These are phyloP conservation scores for Symphodus melops DNA, from an alignment of 2,113 vertebrate species.

Conservation along the genomic window DNA sequence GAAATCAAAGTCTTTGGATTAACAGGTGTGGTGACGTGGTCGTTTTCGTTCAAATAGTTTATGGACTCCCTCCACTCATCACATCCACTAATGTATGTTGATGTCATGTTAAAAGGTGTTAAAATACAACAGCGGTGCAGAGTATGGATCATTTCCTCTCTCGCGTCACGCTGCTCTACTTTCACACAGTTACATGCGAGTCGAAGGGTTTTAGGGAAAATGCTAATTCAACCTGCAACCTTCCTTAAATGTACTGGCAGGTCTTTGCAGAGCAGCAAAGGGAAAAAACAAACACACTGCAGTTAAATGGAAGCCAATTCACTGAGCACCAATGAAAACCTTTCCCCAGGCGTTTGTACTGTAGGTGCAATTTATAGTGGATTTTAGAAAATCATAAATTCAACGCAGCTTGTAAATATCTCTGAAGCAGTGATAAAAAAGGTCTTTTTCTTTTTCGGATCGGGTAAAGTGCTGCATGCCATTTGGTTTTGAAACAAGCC, in stretches of 20 bases:
- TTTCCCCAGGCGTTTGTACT: not conserved
- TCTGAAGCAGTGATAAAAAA: slow-evolving; percentile 14
- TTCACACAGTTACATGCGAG: slow-evolving; percentile 10
- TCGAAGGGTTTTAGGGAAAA: not conserved
- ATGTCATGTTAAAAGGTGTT: not conserved
- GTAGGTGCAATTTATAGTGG: not conserved
- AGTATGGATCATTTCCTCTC: not conserved
- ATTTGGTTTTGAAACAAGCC: slow-evolving; percentile 13
- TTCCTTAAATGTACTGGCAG: slow-evolving; percentile 9
- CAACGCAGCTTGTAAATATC: slow-evolving; percentile 5
- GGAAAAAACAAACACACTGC: slow-evolving; percentile 8
- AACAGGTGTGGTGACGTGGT: slow-evolving; percentile 5
- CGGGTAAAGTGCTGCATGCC: not conserved
- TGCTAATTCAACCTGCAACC: not conserved
- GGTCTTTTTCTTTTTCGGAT: not conserved
- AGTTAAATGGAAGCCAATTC: slow-evolving; percentile 14
- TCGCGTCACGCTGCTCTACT: not conserved
- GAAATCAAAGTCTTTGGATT: slow-evolving; percentile 56
- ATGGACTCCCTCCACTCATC: not conserved
- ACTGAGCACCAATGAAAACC: not conserved
- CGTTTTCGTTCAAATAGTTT: not conserved
- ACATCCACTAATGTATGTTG: not conserved
- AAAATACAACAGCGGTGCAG: slow-evolving; percentile 21
- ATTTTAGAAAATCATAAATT: slow-evolving; percentile 10
- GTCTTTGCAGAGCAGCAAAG: slow-evolving; percentile 8